Conservation (phyloP, 2,797 vertebrate genomes). For the Sparidentex hasta region DNA sequence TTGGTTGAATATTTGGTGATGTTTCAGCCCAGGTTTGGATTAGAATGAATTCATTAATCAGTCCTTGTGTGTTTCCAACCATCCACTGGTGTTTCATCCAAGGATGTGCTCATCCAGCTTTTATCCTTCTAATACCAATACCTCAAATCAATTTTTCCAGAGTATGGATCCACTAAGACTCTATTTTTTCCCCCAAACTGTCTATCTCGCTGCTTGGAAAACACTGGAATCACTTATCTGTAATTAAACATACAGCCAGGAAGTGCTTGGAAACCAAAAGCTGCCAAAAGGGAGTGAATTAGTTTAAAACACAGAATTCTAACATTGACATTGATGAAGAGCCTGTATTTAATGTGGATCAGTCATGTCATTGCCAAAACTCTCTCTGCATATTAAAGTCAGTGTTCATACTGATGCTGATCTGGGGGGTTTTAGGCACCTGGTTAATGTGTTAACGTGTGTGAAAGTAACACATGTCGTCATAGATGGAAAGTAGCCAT, state of each 20-base stretch:
- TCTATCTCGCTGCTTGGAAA: too few species aligned
- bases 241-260: too few species aligned
- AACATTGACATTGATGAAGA: background rate
- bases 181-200: too few species aligned
- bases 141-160: background rate
- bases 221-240: too few species aligned
- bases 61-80: background rate
- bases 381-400: background rate
- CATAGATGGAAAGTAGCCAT: background rate
- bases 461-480: background rate
- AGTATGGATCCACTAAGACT: background rate
- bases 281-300: background rate
- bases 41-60: background rate
- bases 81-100: background rate
- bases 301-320: background rate
- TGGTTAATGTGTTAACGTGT: background rate
- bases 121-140: background rate
- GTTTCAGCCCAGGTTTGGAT: background rate
- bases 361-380: background rate
- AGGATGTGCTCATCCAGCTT: background rate
- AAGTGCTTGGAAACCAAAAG: background rate
- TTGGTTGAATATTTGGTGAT: background rate
- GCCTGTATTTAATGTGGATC: background rate
- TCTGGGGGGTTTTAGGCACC: background rate
- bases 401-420: too few species aligned